These are phyloP conservation scores for Podarcis raffonei DNA, from an alignment of 2,113 vertebrate species.

Conservation along the genomic window DNA sequence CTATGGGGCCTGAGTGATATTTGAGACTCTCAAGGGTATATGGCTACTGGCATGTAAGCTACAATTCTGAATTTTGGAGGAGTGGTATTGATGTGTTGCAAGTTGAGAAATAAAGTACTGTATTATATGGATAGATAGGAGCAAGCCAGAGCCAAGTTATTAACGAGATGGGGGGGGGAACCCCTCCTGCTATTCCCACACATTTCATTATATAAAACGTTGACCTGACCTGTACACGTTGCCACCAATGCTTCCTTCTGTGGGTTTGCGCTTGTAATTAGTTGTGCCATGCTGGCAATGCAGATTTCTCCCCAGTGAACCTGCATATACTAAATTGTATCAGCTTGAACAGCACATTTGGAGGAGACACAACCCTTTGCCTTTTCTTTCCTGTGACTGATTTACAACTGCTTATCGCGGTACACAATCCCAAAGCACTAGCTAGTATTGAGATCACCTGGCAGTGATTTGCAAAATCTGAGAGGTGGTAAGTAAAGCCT, in stretches of 20 bases:
- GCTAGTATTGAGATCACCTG: constrained; percentile 26
- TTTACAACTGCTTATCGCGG: constrained; percentile 53
- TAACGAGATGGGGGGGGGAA: constrained; percentile 13
- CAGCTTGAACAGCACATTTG: constrained; percentile 55
- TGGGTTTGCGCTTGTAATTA: neutral
- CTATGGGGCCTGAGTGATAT: constrained; percentile 27
- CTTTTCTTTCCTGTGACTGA: constrained; percentile 48
- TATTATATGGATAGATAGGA: constrained; percentile 35
- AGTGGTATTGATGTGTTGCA: constrained; percentile 33
- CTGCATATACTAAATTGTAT: constrained; percentile 50
- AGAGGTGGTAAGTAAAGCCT: constrained; percentile 53
- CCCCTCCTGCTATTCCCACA: neutral
- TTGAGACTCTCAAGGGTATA: constrained; percentile 25
- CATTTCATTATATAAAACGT: neutral
- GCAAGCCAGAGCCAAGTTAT: constrained; percentile 38
- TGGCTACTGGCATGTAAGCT: constrained; percentile 54
- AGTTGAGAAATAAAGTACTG: neutral
- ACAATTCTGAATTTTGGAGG: neutral
- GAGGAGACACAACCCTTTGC: constrained; percentile 42
- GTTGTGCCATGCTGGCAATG: neutral
- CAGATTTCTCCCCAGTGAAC: constrained; percentile 22
- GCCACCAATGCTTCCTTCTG: constrained; percentile 5
- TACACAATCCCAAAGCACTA: constrained; percentile 13
- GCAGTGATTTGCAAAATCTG: constrained; percentile 53
- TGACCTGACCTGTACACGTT: neutral